A percentile compares a stretch with the other conserved stretches of the same genome.
phyloP scores from a whole-genome alignment of 2,113 vertebrate genomes.

The Crocuta crocuta region DNA sequence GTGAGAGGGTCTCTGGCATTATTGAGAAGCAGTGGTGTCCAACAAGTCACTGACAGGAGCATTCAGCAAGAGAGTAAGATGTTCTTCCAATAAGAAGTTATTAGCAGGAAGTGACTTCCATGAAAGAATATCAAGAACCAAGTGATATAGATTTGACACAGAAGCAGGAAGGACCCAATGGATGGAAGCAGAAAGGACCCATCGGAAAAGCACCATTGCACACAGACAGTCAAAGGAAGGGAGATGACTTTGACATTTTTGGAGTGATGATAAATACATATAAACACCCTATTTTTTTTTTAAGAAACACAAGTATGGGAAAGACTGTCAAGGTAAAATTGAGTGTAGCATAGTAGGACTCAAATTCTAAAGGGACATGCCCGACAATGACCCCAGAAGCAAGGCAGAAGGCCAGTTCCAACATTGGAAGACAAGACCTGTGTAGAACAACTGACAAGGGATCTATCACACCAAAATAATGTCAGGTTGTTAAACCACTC shows the following conservation, averaged over 20 bases:
- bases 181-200: background rate
- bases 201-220: background rate
- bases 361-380: background rate
- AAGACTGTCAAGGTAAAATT: background rate
- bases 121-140: background rate
- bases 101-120: background rate
- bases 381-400: background rate
- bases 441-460: background rate
- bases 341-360: background rate
- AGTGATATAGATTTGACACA: background rate
- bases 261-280: background rate
- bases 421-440: background rate
- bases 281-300: background rate
- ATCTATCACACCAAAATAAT: background rate
- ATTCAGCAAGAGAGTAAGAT: background rate
- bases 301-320: background rate
- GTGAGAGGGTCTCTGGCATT: background rate
- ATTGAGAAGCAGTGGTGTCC: background rate
- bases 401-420: background rate
- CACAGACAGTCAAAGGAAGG: background rate
- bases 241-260: background rate
- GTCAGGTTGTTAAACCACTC: background rate
- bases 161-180: background rate
- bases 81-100: background rate
- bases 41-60: background rate